phyloP scores from a whole-genome alignment of 2,888 invertebrate species.

The Miltochrista miniata region DNA sequence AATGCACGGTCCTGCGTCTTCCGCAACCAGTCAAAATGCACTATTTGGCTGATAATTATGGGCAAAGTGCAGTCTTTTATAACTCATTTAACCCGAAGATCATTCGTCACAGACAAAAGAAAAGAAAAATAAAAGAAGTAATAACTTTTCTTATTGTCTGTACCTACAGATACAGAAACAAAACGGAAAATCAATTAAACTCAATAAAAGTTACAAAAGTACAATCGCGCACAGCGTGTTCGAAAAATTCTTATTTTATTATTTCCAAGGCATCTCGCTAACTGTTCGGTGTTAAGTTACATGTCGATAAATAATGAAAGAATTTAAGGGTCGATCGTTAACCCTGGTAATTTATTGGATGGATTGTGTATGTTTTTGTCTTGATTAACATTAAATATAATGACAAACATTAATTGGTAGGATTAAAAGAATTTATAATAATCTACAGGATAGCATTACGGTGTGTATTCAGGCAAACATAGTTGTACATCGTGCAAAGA shows the following conservation, averaged over 20 bases:
- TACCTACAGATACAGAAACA: conserved; percentile 2
- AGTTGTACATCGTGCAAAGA: too few species aligned
- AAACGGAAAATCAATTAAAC: conserved; percentile 18
- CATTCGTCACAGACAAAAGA: too few species aligned
- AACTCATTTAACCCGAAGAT: too few species aligned
- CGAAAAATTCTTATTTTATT: conserved; percentile 14
- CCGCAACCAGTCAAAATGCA: too few species aligned
- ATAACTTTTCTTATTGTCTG: not conserved
- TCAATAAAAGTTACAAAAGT: conserved; percentile 15
- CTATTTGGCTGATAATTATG: too few species aligned
- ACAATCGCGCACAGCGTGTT: conserved; percentile 22
- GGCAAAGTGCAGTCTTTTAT: too few species aligned
- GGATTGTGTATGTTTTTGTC: conserved; percentile 14
- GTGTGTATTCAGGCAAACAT: too few species aligned
- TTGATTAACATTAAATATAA: conserved; percentile 30
- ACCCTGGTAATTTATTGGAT: conserved; percentile 33
- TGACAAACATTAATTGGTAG: conserved; percentile 24
- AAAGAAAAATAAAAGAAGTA: too few species aligned
- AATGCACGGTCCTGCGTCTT: too few species aligned
- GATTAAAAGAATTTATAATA: conserved; percentile 6
- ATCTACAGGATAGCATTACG: too few species aligned
- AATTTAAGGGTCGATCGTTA: conserved; percentile 37
- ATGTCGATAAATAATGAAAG: conserved; percentile 37
- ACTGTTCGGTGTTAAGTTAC: conserved; percentile 35
- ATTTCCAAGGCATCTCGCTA: conserved; percentile 21